phyloP scores from a whole-genome alignment of 2,113 vertebrate species.

The human (Homo sapiens) region GRCh38 chr22:30807001-30807500 shows the following conservation, averaged over 20 bases:
- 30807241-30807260: not conserved
- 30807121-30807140: not conserved
- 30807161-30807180: not conserved
- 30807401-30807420: not conserved
- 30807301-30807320: not conserved
- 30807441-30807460: not conserved
- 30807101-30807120: not conserved
- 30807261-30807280: not conserved
- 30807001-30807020: conserved; percentile 38
- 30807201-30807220: not conserved
- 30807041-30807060: not conserved
- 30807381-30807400: not conserved
- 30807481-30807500: not conserved
- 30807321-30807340: not conserved
- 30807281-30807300: not conserved
- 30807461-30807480: not conserved
- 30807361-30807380: not conserved
- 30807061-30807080: not conserved
- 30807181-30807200: not conserved
- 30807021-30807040: accelerated
- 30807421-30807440: not conserved
- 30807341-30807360: not conserved
- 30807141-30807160: accelerated
- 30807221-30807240: not conserved
- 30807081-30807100: not conserved